Base-by-base conservation (phyloP, 2,113 vertebrate genomes). In the Falco punctatus region DNA sequence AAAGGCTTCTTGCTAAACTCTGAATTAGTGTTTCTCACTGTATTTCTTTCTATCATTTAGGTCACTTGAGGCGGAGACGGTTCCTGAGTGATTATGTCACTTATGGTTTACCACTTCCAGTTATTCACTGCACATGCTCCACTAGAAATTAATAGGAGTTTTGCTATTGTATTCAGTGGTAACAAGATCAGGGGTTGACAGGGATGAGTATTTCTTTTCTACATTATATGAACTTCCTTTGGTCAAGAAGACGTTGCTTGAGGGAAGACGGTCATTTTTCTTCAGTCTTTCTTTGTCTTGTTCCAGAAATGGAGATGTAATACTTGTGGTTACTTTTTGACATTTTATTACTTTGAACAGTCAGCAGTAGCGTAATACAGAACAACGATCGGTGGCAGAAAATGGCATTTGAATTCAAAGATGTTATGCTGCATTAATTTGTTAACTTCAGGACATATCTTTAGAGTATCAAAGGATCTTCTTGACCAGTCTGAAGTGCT, bases 401-500 rank as follows among this genome's bases (percentile, higher is more conserved):
- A 16, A 58, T 88, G 78, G 61, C n/a, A 81, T 90, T 71, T 96
- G 74, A 93, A 82, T 85, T 95, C 85, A 91, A 81, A 92, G 90
- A 89, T 73, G 61, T 71, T 85, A 11, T 70, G 15, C 51, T 79
- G 30, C 5, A 2, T 90, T 90, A 88, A 86, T 79, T 73, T 66
- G 0, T 90, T 95, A 92, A 93, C 70, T 94, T 96, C 52, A 84
- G 89, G 67, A 85, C 44, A 6, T 81, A 66, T 75, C 32, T 95
- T 94, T 49, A 64, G 64, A 85, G 81, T 64, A 91, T 95, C 94
- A 91, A 5, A 97, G 89, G 58, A 79, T 22, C 64, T 83, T 92
- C 94, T 94, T 97, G 93, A 94, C 96, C 94, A 86, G 78, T 96
- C 59, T 71, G 73, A 90, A 67, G 81, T 89, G 62, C 74, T 70